A percentile compares a stretch with the other conserved stretches of the same genome.
These are phyloP conservation scores for Aurelia coerulea DNA, from an alignment of 30 jellyfish, hydroid and myxozoan genomes.

Conservation along the genomic window DNA sequence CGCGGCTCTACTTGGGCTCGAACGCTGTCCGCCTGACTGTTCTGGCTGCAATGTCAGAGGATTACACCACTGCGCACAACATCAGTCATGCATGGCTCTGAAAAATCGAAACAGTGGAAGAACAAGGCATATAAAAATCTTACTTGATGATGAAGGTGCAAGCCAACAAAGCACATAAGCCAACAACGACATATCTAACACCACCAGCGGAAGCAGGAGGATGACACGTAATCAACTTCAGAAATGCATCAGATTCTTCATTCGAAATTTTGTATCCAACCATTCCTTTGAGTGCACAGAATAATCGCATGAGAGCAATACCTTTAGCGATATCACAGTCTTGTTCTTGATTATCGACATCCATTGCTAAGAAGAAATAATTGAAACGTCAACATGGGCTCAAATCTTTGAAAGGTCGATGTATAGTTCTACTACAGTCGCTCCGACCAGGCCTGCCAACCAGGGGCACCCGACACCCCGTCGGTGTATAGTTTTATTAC, in stretches of 20 bases:
- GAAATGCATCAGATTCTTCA: constrained; percentile 90
- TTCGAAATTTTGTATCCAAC: constrained; percentile 84
- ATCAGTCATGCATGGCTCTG: too few species aligned
- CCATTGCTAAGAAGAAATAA: constrained; percentile 35
- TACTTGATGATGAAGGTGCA: constrained; percentile 91
- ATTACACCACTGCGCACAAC: too few species aligned
- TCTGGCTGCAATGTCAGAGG: too few species aligned
- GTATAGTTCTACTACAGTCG: too few species aligned
- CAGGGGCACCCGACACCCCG: too few species aligned
- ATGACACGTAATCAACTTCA: constrained; percentile 83
- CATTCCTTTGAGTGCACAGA: constrained; percentile 86
- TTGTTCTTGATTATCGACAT: constrained; percentile 14
- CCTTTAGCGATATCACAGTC: constrained; percentile 74
- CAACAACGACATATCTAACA: constrained; percentile 79
- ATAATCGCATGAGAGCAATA: constrained; percentile 82
- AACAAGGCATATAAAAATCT: neutral
- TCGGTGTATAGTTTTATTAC: too few species aligned
- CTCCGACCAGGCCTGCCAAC: too few species aligned
- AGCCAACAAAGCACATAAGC: constrained; percentile 88
- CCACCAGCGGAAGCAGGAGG: constrained; percentile 96
- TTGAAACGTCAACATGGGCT: too few species aligned
- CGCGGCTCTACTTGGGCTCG: too few species aligned
- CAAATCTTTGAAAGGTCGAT: too few species aligned
- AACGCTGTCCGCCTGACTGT: too few species aligned
- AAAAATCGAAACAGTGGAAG: too few species aligned